Conservation (phyloP, 1,140 invertebrate genomes). For the Apolygus lucorum region DNA sequence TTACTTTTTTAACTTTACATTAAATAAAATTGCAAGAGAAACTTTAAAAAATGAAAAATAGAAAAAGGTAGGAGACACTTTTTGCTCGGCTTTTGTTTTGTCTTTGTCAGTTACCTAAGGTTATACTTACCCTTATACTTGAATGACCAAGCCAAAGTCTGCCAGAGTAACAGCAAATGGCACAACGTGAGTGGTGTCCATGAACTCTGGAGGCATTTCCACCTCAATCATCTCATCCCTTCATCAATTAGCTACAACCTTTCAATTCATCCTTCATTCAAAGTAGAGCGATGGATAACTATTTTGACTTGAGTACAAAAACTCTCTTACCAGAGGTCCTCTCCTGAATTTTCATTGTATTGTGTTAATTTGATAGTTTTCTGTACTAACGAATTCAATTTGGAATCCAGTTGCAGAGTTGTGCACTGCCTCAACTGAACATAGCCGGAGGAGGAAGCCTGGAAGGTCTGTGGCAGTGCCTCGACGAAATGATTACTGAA, state of each 20-base stretch:
- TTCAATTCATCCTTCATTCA: no score
- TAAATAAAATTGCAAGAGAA: not conserved
- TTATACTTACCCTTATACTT: not conserved
- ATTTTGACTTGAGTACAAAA: not conserved
- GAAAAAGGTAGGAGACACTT: not conserved
- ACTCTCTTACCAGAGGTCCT: not conserved
- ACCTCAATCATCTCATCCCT: no score
- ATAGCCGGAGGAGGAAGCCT: constrained; percentile 63
- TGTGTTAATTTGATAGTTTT: not conserved
- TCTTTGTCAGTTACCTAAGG: not conserved
- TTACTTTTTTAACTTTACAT: not conserved
- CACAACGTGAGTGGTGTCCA: no score
- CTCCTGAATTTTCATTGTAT: not conserved
- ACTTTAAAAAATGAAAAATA: not conserved
- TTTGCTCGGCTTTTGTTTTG: not conserved
- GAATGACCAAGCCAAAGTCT: not conserved
- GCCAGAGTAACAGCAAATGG: no score
- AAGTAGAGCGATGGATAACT: not conserved
- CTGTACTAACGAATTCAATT: not conserved
- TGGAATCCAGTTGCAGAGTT: not conserved
- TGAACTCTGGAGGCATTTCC: no score
- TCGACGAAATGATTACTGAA: constrained; percentile 59
- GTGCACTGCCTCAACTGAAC: constrained; percentile 52
- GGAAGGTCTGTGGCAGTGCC: constrained; percentile 56
- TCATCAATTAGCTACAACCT: no score